Evolutionary conservation across 1,140 invertebrate genomes (phyloP).

Genomic region (Aphaenogaster floridana): DNA sequence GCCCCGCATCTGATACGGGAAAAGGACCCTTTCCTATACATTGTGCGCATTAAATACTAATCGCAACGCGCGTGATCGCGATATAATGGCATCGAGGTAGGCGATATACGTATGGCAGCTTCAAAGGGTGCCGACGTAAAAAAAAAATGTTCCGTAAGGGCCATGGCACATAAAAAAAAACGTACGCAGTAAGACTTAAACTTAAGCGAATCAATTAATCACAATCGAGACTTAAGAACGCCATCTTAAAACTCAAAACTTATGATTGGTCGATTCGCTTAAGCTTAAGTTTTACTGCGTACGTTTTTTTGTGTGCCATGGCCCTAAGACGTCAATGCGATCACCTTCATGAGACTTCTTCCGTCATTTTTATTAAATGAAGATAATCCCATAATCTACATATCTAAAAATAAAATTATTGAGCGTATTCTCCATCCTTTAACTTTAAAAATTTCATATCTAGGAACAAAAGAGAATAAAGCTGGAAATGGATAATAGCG

Average conservation of each 20-base stretch:
- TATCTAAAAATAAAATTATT: neutral
- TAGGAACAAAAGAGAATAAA: neutral
- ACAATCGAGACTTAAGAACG: no score
- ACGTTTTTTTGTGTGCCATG: no score
- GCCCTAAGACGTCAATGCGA: neutral
- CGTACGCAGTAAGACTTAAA: no score
- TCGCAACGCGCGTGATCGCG: constrained; percentile 77
- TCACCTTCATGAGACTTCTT: constrained; percentile 51
- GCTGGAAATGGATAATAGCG: constrained; percentile 1
- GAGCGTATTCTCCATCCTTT: neutral
- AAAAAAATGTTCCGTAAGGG: constrained; percentile 10
- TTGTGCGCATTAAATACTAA: constrained; percentile 83
- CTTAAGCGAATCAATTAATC: no score
- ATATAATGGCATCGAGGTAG: constrained; percentile 66
- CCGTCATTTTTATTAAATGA: constrained; percentile 5
- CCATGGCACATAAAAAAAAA: no score
- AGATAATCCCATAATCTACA: neutral
- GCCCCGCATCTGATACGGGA: constrained; percentile 79
- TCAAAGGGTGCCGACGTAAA: constrained; percentile 73
- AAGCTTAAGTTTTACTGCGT: no score
- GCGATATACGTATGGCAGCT: constrained; percentile 45
- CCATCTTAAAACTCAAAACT: no score
- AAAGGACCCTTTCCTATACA: constrained; percentile 77
- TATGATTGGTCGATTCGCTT: no score
- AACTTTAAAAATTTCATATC: constrained; percentile 29